Evolutionary conservation across 2,113 vertebrate species (phyloP).

Genomic region (Gymnarchus niloticus): DNA sequence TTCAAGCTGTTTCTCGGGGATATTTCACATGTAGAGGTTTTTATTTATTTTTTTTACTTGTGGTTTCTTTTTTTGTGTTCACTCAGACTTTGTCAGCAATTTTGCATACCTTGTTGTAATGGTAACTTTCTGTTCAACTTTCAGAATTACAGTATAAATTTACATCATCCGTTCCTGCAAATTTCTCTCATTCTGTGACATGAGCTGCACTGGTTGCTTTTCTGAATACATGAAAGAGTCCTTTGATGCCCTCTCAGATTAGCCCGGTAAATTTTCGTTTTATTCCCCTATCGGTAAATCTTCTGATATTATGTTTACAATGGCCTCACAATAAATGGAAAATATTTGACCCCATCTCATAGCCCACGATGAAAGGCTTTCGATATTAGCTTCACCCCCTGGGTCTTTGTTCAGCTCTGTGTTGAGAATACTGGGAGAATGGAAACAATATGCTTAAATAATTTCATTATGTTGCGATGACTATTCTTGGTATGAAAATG

Average conservation of each 20-base stretch:
- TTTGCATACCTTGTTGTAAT: not conserved
- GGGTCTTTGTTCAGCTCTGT: not conserved
- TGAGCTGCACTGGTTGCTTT: not conserved
- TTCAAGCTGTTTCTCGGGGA: not conserved
- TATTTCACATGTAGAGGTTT: not conserved
- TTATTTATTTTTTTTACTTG: not conserved
- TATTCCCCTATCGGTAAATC: not conserved
- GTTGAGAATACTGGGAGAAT: slow-evolving; percentile 12
- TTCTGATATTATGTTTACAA: slow-evolving; percentile 1
- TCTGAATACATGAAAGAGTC: not conserved
- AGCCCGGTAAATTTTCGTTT: not conserved
- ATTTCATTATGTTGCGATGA: slow-evolving; percentile 31
- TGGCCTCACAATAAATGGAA: slow-evolving; percentile 13
- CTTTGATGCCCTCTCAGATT: not conserved
- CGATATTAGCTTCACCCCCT: not conserved
- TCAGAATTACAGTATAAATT: not conserved
- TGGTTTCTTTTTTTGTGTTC: not conserved
- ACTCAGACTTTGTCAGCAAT: not conserved
- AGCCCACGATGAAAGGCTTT: slow-evolving; percentile 7
- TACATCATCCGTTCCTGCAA: not conserved
- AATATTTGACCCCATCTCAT: slow-evolving; percentile 15
- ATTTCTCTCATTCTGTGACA: not conserved
- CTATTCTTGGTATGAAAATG: slow-evolving; percentile 21
- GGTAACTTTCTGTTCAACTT: not conserved
- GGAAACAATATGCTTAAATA: slow-evolving; percentile 29